Evolutionary conservation across 2,888 invertebrate species (phyloP), one percentile per base, ranked within the genome.

Genomic region (Clistopyga incitator): DNA sequence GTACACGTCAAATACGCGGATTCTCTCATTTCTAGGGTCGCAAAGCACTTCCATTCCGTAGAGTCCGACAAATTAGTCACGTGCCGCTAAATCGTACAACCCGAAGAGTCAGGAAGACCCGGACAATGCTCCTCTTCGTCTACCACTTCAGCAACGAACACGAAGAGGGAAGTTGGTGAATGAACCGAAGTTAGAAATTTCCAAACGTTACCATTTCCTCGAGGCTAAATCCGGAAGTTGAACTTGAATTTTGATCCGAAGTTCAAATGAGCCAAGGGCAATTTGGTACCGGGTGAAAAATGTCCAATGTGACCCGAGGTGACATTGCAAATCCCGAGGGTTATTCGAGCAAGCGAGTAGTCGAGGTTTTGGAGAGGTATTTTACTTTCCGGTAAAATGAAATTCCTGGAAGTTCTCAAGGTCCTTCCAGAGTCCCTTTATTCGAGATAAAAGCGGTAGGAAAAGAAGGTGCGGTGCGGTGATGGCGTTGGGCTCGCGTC

Each of bases 21-120:
- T 56, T 78, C 65, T 42, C 72, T 34, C 75, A 78, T 84, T 84
- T 78, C 67, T 77, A 54, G 75, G 67, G 23, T 50, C 42, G 52
- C 47, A 23, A 23, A 65, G 56, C 47, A 50, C 50, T 47, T 47
- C 84, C 82, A 86, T 88, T 86, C n/a, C 79, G 71, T 86, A 86
- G 78, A 79, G 81, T 82, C 88, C 88, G 91, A 91, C 92, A 92
- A 92, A 92, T 92, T 90, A 90, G 90, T 87, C 92, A 90, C 92
- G 91, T 91, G 91, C 86, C 85, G 65, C 18, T 72, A 75, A 61
- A 34, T 74, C 59, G 38, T 64, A 29, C 15, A 29, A 34, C 34
- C 47, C 45, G 42, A 18, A 64, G 59, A 67, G n/a, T 34, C 74
- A 54, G 15, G 15, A 59, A 29, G 47, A 23, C 45, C 25, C 56